Conservation (phyloP, 2,113 vertebrate genomes). For the Myrmecophaga tridactyla region DNA sequence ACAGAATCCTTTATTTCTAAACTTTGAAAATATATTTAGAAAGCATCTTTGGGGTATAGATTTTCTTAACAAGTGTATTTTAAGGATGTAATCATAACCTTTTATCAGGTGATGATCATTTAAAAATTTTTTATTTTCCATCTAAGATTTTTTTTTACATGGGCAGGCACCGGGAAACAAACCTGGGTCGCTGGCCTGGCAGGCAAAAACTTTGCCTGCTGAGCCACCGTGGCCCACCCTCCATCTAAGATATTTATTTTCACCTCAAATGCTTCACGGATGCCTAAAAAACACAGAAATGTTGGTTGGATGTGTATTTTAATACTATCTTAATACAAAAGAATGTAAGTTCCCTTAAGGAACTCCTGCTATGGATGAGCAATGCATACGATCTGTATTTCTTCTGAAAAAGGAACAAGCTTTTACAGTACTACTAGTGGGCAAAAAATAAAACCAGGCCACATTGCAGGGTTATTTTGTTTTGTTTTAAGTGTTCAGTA, state of each 20-base stretch:
- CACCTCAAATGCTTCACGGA: not conserved
- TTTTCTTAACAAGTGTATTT: conserved; percentile 68
- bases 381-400: not conserved
- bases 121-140: not conserved
- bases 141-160: no score
- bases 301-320: not conserved
- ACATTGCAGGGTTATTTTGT: not conserved
- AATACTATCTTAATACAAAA: not conserved
- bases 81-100: conserved; percentile 46
- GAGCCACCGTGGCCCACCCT: no score
- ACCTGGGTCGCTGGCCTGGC: no score
- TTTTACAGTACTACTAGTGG: not conserved
- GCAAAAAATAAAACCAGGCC: not conserved
- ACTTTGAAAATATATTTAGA: conserved; percentile 62
- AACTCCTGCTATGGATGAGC: not conserved
- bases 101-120: conserved; percentile 60
- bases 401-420: not conserved
- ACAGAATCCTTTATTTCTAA: conserved; percentile 47
- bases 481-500: not conserved
- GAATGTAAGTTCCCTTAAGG: not conserved
- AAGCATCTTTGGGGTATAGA: conserved; percentile 56
- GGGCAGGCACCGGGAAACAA: no score
- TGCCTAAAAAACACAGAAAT: not conserved
- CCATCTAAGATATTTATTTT: not conserved
- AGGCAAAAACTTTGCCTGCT: no score